Evolutionary conservation across 1,140 invertebrate genomes (phyloP), one percentile per base, ranked within the genome.

Genomic region (Hesperophylax magnus): DNA sequence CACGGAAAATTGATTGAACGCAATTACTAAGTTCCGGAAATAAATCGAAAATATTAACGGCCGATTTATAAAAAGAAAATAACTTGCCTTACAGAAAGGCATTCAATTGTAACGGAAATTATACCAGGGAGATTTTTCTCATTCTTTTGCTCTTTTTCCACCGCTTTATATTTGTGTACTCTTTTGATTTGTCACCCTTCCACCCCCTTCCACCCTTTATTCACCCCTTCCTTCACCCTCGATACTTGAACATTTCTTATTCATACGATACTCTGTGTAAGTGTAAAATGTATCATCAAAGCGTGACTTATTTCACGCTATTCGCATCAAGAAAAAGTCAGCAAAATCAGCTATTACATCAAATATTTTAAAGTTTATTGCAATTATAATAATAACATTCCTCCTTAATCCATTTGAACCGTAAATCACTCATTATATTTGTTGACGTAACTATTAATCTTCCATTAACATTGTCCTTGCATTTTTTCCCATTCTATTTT

Each of bases 51-150:
- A 54, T 34, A 61, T 56, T 63, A 53, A 67, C 14, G 34, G 31
- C 18, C 69, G 18, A 47, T 39, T 39, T 1, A 22, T 6, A 17
- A 75, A 74, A 54, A 69, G 11, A 58, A 18, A 18, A 22, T n/a
- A 58, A 58, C 8, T n/a, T 22, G 56, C 56, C 39, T 47, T 31
- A 67, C 71, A 74, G 80, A 77, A 78, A 80, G 74, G 88, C 87
- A 86, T 86, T 90, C 89, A 90, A 89, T 90, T 87, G 86, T 87
- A 89, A 87, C 89, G 89, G 89, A 90, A 90, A 90, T 90, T 90
- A 89, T 89, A 89, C 88, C 88, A 88, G 89, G 88, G 88, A 88
- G 88, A 87, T 87, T 88, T 88, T 65, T 72, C 52, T 52, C 69
- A 47, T 81, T 60, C 20, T 17, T 18, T 15, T 60, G 39, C 63